Evolutionary conservation across 2,888 invertebrate genomes (phyloP).

Genomic region (Cancer borealis): DNA sequence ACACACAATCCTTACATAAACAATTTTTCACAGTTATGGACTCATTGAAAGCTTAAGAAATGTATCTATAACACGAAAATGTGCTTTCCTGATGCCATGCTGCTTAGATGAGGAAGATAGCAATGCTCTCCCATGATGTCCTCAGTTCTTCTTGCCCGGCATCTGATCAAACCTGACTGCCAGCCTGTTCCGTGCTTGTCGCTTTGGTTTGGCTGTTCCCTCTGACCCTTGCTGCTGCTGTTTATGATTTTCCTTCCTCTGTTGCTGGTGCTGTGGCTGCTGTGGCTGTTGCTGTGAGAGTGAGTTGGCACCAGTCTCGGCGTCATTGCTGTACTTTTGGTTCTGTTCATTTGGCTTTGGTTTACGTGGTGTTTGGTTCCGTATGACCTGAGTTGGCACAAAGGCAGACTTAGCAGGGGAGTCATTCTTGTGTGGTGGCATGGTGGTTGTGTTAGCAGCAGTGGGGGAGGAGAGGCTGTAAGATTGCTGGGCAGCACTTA

Average conservation of each 20-base stretch:
- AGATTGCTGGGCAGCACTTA: conserved; percentile 41
- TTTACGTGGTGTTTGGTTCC: conserved; percentile 75
- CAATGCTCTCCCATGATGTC: neutral
- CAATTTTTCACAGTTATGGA: neutral
- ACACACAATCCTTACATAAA: neutral
- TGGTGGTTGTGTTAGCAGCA: neutral
- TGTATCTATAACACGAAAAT: neutral
- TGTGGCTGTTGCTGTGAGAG: neutral
- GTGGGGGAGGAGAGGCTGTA: neutral
- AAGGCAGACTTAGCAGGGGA: conserved; percentile 74
- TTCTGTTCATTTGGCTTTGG: conserved; percentile 16
- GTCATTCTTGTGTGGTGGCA: conserved; percentile 31
- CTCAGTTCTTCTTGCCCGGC: conserved; percentile 42
- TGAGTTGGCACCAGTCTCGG: neutral
- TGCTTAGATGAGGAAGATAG: neutral
- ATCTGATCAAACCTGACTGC: conserved; percentile 66
- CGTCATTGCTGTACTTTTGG: neutral
- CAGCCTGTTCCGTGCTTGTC: conserved; percentile 59
- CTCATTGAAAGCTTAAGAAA: neutral
- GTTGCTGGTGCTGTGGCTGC: conserved; percentile 11
- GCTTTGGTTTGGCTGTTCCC: conserved; percentile 41
- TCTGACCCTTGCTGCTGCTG: neutral
- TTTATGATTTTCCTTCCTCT: conserved; percentile 27
- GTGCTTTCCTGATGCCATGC: neutral
- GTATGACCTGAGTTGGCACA: conserved; percentile 75